A percentile compares a stretch with the other conserved stretches of the same genome.
These are phyloP conservation scores for Poliocrania exsul DNA, from an alignment of 2,797 vertebrate genomes.

Conservation along the genomic window DNA sequence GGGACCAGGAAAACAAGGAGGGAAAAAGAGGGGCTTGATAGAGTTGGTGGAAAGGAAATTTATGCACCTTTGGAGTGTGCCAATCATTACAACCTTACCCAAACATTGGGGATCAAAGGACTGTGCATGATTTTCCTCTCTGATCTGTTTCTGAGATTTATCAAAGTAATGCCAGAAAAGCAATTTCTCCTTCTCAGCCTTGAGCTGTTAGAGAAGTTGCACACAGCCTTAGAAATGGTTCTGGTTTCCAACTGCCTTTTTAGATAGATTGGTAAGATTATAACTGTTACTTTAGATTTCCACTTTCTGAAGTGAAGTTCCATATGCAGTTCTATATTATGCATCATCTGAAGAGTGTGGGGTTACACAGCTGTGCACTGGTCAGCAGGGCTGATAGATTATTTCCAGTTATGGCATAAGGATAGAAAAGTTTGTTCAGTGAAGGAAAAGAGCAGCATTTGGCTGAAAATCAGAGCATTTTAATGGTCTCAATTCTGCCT, in stretches of 20 bases:
- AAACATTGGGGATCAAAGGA: constrained; percentile 20
- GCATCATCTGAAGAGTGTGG: not conserved
- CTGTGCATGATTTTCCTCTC: not conserved
- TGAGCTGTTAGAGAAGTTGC: not conserved
- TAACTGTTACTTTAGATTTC: not conserved
- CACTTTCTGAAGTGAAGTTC: not conserved
- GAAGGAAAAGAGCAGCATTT: not conserved
- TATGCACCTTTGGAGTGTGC: constrained; percentile 8
- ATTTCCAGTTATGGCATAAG: not conserved
- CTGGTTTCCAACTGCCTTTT: not conserved
- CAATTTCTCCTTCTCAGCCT: constrained; percentile 6
- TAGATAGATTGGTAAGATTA: not conserved
- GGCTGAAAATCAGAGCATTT: not conserved
- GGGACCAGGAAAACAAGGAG: not conserved
- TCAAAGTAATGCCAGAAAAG: constrained; percentile 36
- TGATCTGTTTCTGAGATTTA: constrained; percentile 13
- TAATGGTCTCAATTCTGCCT: not conserved
- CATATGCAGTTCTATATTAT: not conserved
- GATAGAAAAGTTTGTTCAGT: not conserved
- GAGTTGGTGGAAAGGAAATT: not conserved
- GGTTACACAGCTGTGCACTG: not conserved
- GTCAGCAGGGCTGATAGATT: not conserved
- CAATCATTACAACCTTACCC: constrained; percentile 15
- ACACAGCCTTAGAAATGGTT: not conserved
- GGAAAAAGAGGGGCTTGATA: not conserved